Percentiles rank a stretch among this genome's conserved stretches.
Conservation (phyloP, 2,888 invertebrate genomes). For the Amphiduros pacificus region DNA sequence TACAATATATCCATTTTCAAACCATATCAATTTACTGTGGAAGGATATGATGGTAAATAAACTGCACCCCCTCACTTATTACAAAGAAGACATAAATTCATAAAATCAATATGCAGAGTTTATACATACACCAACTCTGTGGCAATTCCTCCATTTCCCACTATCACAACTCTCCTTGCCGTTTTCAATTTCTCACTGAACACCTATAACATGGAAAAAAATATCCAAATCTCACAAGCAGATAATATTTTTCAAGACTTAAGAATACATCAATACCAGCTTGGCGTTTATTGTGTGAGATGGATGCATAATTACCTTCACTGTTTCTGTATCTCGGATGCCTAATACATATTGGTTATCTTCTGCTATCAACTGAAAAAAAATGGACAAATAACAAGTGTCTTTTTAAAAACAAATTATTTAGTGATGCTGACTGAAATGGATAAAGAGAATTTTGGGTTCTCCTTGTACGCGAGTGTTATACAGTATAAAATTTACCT, state of each 20-base stretch:
- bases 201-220: conserved; percentile 20
- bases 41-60: too few species aligned
- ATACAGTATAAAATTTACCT: conserved; percentile 60
- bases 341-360: conserved; percentile 72
- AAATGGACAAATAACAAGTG: background rate
- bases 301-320: conserved; percentile 59
- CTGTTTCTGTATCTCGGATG: conserved; percentile 93
- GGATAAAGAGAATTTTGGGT: too few species aligned
- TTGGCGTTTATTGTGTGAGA: background rate
- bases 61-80: too few species aligned
- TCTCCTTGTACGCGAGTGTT: too few species aligned
- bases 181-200: conserved; percentile 66
- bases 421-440: too few species aligned
- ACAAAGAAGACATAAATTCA: too few species aligned
- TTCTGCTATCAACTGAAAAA: conserved; percentile 49
- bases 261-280: background rate
- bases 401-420: too few species aligned
- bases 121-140: conserved; percentile 86
- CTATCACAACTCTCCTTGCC: conserved; percentile 76
- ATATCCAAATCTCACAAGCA: background rate
- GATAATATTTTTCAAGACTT: background rate
- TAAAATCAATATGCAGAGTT: too few species aligned
- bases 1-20: too few species aligned
- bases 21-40: too few species aligned
- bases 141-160: conserved; percentile 99